Base-by-base conservation (phyloP, 1,140 invertebrate species). In the Archivesica marissinica region DNA sequence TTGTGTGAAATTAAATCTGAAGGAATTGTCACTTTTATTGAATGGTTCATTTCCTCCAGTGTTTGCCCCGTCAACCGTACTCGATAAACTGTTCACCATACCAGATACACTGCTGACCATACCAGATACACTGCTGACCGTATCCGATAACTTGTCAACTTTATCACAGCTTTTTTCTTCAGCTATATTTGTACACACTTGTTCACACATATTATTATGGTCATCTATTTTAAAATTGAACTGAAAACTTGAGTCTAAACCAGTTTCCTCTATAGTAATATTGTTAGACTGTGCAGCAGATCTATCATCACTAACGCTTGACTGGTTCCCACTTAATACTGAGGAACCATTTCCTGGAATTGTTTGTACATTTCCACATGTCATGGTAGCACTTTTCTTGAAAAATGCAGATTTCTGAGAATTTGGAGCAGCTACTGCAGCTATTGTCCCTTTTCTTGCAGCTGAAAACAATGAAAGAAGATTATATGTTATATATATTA, bases 1-100 rank as follows among this genome's bases (percentile, higher is more conserved):
- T 56, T 2, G 2, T 33, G 23, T 9, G 39, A 75, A 75, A 75
- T 54, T 54, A 56, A 75, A 75, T 35, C 52, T 52, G 38, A 75
- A 75, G 11, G 72, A 54, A 75, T 75, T 75, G 41, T 75, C 72
- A 75, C 72, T 75, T 75, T 75, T 75, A 13, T 1, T 1, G 50
- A 72, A 72, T 52, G 11, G 20, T 1, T n/a, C 64, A 23, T 1
- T 28, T 13, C 15, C 25, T 39, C 23, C 35, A 68, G 17, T 15
- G 23, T 38, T 68, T 28, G 28, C 33, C 23, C 33, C 54, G 4
- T 75, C 25, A 30, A 75, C 33, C 54, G 44, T 33, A 9, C 30
- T 17, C 15, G n/a, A 2, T 33, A 3, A 7, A 35, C 1, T 3
- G 35, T 20, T 15, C 30, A 75, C 52, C 1, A 23, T 23, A 11